Percentiles rank a stretch among this genome's conserved stretches.
Conservation (phyloP, 2,113 vertebrate genomes). For the Macrotis lagotis region DNA sequence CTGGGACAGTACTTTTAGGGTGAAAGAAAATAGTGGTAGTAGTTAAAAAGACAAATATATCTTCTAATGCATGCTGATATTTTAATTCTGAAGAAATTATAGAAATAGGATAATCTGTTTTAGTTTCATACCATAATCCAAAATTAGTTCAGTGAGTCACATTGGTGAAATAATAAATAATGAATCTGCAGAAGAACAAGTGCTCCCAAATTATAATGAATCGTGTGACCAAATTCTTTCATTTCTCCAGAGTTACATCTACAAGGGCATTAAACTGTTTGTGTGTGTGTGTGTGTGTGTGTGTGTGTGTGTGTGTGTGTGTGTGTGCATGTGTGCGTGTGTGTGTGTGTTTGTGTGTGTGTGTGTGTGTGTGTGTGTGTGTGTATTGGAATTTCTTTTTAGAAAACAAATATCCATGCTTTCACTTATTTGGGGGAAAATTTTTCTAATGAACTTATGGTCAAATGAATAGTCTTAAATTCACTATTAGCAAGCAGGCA, state of each 20-base stretch:
- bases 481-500: neutral
- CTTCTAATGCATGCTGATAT: neutral
- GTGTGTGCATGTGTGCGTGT: no score
- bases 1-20: neutral
- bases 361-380: no score
- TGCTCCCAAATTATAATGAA: neutral
- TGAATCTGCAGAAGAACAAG: neutral
- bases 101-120: neutral
- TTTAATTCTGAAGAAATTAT: neutral
- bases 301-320: no score
- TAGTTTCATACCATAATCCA: neutral
- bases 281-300: no score
- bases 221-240: neutral
- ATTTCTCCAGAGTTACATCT: neutral
- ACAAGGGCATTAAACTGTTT: neutral
- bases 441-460: neutral
- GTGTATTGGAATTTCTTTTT: neutral
- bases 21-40: neutral
- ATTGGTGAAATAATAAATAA: neutral
- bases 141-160: neutral
- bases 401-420: neutral
- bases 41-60: neutral
- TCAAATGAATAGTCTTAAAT: accelerated
- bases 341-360: no score
- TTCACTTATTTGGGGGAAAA: neutral